phyloP scores from a whole-genome alignment of 1,140 invertebrate species.

The Temnothorax longispinosus region DNA sequence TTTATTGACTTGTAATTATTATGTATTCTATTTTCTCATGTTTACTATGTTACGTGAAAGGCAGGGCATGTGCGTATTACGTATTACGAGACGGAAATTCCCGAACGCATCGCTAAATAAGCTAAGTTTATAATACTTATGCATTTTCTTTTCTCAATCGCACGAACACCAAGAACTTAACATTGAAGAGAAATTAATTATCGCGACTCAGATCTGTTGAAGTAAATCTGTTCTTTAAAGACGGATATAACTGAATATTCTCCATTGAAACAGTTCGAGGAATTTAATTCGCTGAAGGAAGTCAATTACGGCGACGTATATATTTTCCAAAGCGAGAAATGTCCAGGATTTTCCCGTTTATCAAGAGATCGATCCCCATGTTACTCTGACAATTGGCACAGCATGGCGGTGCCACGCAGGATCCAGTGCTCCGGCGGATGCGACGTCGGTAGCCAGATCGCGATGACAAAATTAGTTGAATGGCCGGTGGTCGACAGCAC shows the following conservation, averaged over 20 bases:
- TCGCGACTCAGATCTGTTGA: neutral
- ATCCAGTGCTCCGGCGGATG: conserved; percentile 93
- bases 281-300: neutral
- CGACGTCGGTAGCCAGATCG: conserved; percentile 90
- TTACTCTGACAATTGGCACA: conserved; percentile 91
- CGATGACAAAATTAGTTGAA: conserved; percentile 96
- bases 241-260: neutral
- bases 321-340: neutral
- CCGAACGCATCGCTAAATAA: neutral
- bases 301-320: neutral
- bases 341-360: neutral
- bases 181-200: neutral
- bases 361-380: neutral
- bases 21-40: neutral
- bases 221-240: neutral
- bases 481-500: conserved; percentile 96
- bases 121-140: neutral
- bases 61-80: no score
- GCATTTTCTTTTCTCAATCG: neutral
- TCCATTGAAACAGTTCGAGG: neutral
- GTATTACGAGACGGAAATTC: neutral
- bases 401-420: conserved; percentile 93
- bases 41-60: neutral
- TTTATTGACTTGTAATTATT: neutral
- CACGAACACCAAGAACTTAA: neutral